A percentile compares a stretch with the other conserved stretches of the same genome.
Conservation (phyloP, 2,797 vertebrate genomes). For the Epinephelus awoara region DNA sequence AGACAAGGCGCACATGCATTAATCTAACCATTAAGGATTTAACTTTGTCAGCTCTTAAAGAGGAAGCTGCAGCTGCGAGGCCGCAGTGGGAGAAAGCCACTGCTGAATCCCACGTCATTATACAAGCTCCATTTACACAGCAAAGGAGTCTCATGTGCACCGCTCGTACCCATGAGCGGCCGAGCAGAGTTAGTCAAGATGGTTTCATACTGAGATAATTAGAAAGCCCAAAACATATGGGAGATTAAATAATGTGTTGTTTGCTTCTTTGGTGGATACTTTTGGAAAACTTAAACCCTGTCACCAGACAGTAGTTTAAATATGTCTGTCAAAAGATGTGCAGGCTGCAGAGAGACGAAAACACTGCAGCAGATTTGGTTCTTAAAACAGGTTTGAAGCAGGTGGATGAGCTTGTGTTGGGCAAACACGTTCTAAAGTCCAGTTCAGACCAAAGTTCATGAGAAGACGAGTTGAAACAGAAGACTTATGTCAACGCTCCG, state of each 20-base stretch:
- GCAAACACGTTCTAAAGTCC: no score
- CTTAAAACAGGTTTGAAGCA: no score
- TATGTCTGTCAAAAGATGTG: not conserved
- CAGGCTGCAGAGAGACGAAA: not conserved
- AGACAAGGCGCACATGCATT: constrained; percentile 72
- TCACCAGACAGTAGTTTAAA: constrained; percentile 33
- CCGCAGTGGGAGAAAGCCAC: constrained; percentile 38
- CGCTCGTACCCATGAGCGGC: constrained; percentile 29
- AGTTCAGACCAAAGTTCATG: no score
- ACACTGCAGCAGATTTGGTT: not conserved
- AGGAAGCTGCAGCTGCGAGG: constrained; percentile 52
- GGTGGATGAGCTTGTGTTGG: no score
- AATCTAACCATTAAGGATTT: constrained; percentile 75
- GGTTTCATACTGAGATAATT: constrained; percentile 42
- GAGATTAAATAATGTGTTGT: constrained; percentile 42
- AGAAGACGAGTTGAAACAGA: no score
- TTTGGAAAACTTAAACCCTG: constrained; percentile 21
- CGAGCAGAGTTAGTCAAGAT: constrained; percentile 51
- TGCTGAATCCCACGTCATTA: constrained; percentile 43
- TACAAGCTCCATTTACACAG: constrained; percentile 63
- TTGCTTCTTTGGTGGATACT: constrained; percentile 26
- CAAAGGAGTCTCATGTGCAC: constrained; percentile 44
- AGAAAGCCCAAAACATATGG: constrained; percentile 57
- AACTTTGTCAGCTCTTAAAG: constrained; percentile 64
- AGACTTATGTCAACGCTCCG: no score